Base-by-base conservation (phyloP, 2,113 vertebrate genomes). In the Lates calcarifer region DNA sequence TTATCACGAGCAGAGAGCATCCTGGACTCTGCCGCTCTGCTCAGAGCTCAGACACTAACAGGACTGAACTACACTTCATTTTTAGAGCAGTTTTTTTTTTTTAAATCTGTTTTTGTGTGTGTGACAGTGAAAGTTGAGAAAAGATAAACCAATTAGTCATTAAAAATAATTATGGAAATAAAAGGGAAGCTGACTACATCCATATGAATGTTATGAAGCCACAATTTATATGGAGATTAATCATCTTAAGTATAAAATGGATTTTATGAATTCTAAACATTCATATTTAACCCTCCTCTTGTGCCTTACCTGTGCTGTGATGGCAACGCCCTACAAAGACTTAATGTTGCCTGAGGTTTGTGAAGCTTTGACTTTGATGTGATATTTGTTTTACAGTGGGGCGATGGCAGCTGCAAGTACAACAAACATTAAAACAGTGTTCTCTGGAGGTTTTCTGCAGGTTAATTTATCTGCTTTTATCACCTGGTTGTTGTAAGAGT, bases 371-470 rank as follows among this genome's bases (percentile, higher is more conserved):
- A 14, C 58, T 43, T n/a, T 33, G 6, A 33, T 17, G 41, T 47
- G 39, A 15, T 11, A 1, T 22, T 43, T 13, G 9, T 58, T 12
- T 55, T 28, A 20, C 1, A 29, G 66, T 29, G 64, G 58, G 55
- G 51, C 33, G 3, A 65, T 63, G 89, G 62, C 89, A 88, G 87
- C 84, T 91, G 78, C 68, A 63, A 17, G 62, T 49, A 24, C 53
- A 81, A 68, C 35, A 57, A 85, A 53, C 14, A 35, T 47, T 64
- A 4, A 77, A 79, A 82, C 71, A 49, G 71, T 84, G 71, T 80
- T 90, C 63, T 84, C 29, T 58, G 39, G 33, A 47, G 43, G 13
- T 88, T 78, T 78, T 70, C 56, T 79, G 5, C 29, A 56, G 83
- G 75, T 47, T 45, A 28, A 11, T 51, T 18, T 26, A 73, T 22